Evolutionary conservation across 2,113 vertebrate species (phyloP), one percentile per base, ranked within the genome.

Genomic region (Cyrtonyx montezumae): DNA sequence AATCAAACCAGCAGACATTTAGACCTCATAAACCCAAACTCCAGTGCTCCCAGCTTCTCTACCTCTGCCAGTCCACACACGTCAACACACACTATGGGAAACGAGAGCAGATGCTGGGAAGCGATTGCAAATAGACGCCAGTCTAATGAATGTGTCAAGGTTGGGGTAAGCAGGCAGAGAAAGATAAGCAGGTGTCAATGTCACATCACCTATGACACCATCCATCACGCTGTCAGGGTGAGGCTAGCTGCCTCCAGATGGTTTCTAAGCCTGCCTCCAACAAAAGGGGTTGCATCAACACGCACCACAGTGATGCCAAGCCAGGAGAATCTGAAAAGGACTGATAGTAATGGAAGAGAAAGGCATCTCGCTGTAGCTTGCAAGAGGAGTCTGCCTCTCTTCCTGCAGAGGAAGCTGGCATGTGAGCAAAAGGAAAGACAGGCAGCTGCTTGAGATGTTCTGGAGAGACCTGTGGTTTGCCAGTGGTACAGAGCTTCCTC

Each of bases 71-170:
- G 89, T 79, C 84, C 81, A 21, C 78, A 71, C 49, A 62, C n/a
- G 85, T 91, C 53, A 6, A 55, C 2, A 28, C 65, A 45, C 34
- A 63, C 67, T 70, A 59, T 23, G 66, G 94, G 95, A 96, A 97
- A 88, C 93, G 97, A 90, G 94, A 97, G 89, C 97, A 98, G 97
- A 96, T 97, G 95, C 94, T 36, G 71, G 90, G 93, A 83, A 95
- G 85, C 90, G 95, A 82, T 51, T 91, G 88, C 93, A 97, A 94
- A 95, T 96, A 98, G 97, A 97, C 95, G 96, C 88, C 30, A 30
- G 89, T 65, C 87, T 97, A 96, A 97, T 96, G 95, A 97, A 95
- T 55, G 79, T 68, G 73, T 42, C 55, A 48, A 97, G 83, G 87
- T 20, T 56, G 61, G 80, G 71, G 67, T 43, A 82, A 53, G 9